Conservation (phyloP, 2,113 vertebrate species). For the Illadopsis cleaveri region DNA sequence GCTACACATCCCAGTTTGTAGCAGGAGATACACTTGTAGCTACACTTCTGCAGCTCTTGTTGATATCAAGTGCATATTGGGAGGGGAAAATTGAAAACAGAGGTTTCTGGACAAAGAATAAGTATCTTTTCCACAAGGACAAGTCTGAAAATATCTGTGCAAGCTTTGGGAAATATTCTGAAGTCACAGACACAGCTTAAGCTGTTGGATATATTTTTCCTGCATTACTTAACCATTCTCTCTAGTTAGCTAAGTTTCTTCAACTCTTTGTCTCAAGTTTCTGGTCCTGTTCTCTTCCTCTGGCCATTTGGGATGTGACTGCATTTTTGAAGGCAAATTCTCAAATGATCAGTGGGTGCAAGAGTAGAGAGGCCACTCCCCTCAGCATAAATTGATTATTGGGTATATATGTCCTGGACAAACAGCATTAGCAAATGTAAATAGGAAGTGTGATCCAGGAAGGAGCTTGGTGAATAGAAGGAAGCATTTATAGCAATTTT, state of each 20-base stretch:
- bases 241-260: neutral
- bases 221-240: neutral
- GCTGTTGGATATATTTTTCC: neutral
- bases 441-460: neutral
- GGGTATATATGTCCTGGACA: neutral
- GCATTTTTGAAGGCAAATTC: neutral
- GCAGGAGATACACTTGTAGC: neutral
- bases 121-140: neutral
- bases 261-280: neutral
- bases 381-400: neutral
- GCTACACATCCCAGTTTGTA: neutral
- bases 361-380: neutral
- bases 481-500: slow-evolving; percentile 8
- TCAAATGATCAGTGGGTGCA: neutral
- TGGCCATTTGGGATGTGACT: neutral
- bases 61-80: neutral
- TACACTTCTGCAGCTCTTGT: neutral
- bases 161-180: neutral
- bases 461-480: neutral
- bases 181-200: neutral
- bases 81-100: neutral
- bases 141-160: neutral
- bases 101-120: neutral
- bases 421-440: neutral
- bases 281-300: neutral